phyloP scores from a whole-genome alignment of 2,888 invertebrate species.

The Cheilosia vulpina region DNA sequence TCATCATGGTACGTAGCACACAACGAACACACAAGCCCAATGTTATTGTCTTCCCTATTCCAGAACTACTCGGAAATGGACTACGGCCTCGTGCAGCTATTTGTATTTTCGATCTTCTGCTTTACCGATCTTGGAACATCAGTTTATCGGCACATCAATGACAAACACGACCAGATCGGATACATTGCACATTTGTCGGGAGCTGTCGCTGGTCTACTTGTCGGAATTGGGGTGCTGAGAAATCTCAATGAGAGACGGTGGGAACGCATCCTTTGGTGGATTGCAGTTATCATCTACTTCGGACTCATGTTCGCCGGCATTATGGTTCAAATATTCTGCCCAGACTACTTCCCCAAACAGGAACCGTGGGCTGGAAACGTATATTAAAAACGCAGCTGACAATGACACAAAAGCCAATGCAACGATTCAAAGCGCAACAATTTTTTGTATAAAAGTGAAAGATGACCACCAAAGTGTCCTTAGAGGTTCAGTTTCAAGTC shows the following conservation, averaged over 20 bases:
- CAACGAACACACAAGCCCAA: not conserved
- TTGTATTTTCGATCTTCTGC: constrained; percentile 92
- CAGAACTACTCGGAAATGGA: constrained; percentile 99
- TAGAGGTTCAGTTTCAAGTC: constrained; percentile 62
- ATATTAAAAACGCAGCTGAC: constrained; percentile 19
- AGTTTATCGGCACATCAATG: constrained; percentile 92
- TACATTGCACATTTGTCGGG: constrained; percentile 98
- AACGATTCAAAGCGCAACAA: constrained; percentile 51
- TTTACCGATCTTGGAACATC: constrained; percentile 94
- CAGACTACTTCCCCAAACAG: constrained; percentile 84
- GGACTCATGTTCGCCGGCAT: constrained; percentile 89
- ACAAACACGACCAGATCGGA: constrained; percentile 91
- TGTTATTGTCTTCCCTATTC: constrained; percentile 77
- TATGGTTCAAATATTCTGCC: constrained; percentile 89
- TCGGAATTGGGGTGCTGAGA: constrained; percentile 93
- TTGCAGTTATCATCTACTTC: constrained; percentile 89
- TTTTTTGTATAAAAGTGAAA: constrained; percentile 49
- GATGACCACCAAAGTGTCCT: constrained; percentile 72
- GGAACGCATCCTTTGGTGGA: constrained; percentile 93
- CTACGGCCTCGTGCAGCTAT: constrained; percentile 92
- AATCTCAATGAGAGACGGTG: constrained; percentile 91
- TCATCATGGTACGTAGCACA: constrained; percentile 87
- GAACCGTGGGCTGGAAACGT: constrained; percentile 71
- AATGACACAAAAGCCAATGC: constrained; percentile 41
- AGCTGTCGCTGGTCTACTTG: constrained; percentile 91